phyloP scores from a whole-genome alignment of 2,797 vertebrate species.

The Takifugu rubripes region DNA sequence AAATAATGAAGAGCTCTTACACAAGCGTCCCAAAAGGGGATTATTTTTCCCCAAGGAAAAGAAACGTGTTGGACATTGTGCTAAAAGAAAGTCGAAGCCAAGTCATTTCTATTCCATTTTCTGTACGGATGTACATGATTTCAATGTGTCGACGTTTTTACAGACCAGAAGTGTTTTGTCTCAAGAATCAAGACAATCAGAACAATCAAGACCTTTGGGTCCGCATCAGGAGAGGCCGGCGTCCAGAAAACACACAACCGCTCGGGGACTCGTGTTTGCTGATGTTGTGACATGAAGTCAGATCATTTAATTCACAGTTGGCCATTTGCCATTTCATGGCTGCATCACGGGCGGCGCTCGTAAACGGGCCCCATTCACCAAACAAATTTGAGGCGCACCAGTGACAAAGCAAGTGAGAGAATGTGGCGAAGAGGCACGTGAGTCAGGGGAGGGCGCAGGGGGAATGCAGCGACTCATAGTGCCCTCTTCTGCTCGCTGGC shows the following conservation, averaged over 20 bases:
- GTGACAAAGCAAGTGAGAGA: conserved; percentile 20
- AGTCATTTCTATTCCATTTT: too few relatives aligned
- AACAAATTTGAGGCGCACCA: conserved; percentile 14
- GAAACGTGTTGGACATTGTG: too few relatives aligned
- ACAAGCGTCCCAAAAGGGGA: conserved; percentile 38
- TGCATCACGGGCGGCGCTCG: conserved; percentile 17
- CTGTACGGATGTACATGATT: too few relatives aligned
- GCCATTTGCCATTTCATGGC: conserved; percentile 27
- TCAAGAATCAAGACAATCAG: too few relatives aligned
- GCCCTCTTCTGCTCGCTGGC: conserved; percentile 78
- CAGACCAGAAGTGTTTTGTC: too few relatives aligned
- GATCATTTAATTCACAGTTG: conserved; percentile 2
- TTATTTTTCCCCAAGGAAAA: too few relatives aligned
- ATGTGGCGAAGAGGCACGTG: conserved; percentile 24
- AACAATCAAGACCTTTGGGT: too few relatives aligned
- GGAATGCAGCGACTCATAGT: conserved; percentile 68
- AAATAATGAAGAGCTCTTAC: conserved; percentile 52
- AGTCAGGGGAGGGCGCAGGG: conserved; percentile 27
- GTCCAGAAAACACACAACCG: conserved; percentile 2
- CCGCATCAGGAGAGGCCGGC: neutral
- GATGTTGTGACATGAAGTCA: neutral
- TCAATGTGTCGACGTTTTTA: too few relatives aligned
- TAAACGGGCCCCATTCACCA: conserved; percentile 3
- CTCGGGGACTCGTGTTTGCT: neutral
- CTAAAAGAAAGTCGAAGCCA: too few relatives aligned